Conservation (phyloP, 64 coral and sea anemone genomes). For the Porites australiensis region DNA sequence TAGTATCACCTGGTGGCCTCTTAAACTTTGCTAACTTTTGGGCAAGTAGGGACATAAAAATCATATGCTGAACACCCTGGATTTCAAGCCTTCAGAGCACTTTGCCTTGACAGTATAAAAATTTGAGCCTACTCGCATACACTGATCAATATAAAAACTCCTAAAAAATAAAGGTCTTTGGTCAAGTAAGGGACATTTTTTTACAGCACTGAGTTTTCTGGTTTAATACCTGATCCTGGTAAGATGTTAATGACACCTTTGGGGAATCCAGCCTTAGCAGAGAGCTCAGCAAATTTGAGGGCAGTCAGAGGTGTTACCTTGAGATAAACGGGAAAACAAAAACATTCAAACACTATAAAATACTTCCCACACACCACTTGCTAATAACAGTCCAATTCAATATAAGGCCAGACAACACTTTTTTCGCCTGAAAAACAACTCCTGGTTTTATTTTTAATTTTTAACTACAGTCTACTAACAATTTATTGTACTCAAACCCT, state of each 20-base stretch:
- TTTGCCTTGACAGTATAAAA: too few species aligned
- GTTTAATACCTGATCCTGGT: slow-evolving; percentile 88
- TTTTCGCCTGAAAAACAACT: neutral
- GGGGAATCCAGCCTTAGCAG: slow-evolving; percentile 94
- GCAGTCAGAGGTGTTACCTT: slow-evolving; percentile 97
- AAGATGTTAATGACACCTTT: slow-evolving; percentile 98
- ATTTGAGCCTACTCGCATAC: too few species aligned
- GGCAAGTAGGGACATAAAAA: too few species aligned
- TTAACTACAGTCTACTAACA: neutral
- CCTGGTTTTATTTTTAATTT: neutral
- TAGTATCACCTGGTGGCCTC: too few species aligned
- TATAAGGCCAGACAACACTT: neutral
- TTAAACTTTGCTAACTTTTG: too few species aligned
- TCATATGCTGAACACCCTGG: too few species aligned
- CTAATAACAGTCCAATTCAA: neutral
- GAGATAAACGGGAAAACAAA: neutral
- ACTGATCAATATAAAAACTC: too few species aligned
- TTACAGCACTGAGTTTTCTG: neutral
- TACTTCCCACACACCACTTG: too few species aligned
- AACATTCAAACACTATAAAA: neutral
- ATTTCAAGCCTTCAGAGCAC: too few species aligned
- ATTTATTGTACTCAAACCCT: too few species aligned
- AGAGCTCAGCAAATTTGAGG: slow-evolving; percentile 96
- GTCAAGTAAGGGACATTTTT: too few species aligned
- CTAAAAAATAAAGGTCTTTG: too few species aligned